Conservation (phyloP, 1,140 invertebrate genomes). For the Vollenhovia emeryi region DNA sequence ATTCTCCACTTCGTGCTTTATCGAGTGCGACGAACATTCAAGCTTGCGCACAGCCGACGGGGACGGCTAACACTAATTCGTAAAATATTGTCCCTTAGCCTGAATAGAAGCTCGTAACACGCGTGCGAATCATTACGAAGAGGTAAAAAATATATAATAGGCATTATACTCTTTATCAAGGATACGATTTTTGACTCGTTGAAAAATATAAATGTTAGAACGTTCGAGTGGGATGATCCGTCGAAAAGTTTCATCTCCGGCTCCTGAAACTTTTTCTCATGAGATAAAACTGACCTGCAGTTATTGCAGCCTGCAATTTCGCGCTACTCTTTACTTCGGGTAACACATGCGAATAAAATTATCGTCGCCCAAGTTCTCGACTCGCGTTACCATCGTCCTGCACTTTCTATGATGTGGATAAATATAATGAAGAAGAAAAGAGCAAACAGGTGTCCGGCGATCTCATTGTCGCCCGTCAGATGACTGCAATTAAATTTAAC, state of each 20-base stretch:
- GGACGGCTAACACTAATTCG: conserved; percentile 40
- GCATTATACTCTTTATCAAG: neutral
- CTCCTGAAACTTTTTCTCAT: neutral
- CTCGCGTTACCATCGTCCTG: neutral
- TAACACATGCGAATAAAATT: neutral
- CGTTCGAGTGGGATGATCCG: conserved; percentile 7
- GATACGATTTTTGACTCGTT: conserved; percentile 2
- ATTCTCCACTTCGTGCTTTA: conserved; percentile 60
- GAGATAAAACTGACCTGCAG: neutral
- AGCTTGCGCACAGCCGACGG: conserved; percentile 38
- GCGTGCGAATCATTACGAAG: neutral
- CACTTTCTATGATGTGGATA: neutral
- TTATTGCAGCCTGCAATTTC: neutral
- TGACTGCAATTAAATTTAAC: conserved; percentile 78
- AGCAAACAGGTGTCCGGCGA: conserved; percentile 80
- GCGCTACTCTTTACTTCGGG: neutral
- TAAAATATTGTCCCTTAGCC: conserved; percentile 46
- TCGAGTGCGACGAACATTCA: conserved; percentile 54
- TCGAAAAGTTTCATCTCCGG: conserved; percentile 16
- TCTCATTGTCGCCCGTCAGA: conserved; percentile 67
- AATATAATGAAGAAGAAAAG: conserved; percentile 64
- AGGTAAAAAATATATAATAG: neutral
- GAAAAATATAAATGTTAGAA: neutral
- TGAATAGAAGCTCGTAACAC: neutral
- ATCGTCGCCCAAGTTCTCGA: conserved; percentile 2